phyloP scores from a whole-genome alignment of 2,113 vertebrate species.

The Thinocorus orbignyianus region DNA sequence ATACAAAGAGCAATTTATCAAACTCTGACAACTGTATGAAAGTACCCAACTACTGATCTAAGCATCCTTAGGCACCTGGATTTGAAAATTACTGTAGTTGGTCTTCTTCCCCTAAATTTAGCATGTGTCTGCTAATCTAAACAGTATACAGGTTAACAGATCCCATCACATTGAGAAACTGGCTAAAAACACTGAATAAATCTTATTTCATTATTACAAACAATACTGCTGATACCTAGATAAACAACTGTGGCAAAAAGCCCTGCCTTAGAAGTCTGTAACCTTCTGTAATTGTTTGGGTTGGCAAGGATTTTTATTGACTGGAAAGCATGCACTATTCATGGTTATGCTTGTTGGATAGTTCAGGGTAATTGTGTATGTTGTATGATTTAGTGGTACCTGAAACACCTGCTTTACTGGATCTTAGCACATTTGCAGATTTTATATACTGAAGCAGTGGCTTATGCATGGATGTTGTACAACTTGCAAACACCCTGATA shows the following conservation, averaged over 20 bases:
- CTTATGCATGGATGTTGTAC: neutral
- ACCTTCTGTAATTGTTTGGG: neutral
- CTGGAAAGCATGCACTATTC: neutral
- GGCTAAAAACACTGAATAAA: neutral
- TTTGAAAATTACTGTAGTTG: neutral
- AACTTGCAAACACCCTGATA: neutral
- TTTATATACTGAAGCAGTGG: neutral
- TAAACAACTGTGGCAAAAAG: neutral
- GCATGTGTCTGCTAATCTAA: neutral
- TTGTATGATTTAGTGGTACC: neutral
- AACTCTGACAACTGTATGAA: neutral
- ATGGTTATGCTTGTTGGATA: neutral
- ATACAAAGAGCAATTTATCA: neutral
- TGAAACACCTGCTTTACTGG: neutral
- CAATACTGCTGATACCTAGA: neutral
- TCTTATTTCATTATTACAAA: neutral
- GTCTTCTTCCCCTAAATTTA: neutral
- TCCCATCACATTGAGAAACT: neutral
- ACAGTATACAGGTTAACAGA: neutral
- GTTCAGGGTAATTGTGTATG: neutral
- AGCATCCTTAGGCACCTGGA: neutral
- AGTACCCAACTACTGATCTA: neutral
- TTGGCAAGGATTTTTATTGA: neutral
- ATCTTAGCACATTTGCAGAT: neutral
- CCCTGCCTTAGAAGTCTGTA: neutral